A percentile compares a stretch with the other conserved stretches of the same genome.
These are phyloP conservation scores for Thymelicus lineola DNA, from an alignment of 2,888 invertebrate species.

Conservation along the genomic window DNA sequence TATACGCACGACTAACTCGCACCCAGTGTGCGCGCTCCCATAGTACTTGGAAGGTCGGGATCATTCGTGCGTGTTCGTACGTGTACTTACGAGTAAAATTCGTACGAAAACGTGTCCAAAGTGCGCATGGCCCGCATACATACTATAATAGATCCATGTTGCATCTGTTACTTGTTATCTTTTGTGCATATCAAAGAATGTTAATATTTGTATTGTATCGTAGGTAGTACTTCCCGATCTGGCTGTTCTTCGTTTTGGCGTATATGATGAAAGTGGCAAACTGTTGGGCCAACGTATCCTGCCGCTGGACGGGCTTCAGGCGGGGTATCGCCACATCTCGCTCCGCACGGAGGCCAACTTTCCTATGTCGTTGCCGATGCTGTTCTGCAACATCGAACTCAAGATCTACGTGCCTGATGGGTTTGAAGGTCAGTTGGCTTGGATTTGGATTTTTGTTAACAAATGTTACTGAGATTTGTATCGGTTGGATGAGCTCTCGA, in stretches of 20 bases:
- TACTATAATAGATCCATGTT: too few species aligned
- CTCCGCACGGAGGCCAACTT: slow-evolving; percentile 99
- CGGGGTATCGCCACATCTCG: slow-evolving; percentile 99
- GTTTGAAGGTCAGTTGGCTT: slow-evolving; percentile 89
- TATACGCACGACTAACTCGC: too few species aligned
- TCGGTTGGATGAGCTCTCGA: too few species aligned
- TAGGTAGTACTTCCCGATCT: slow-evolving; percentile 98
- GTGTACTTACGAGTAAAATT: too few species aligned
- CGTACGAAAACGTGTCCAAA: too few species aligned
- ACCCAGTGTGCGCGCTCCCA: too few species aligned
- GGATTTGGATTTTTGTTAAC: not conserved
- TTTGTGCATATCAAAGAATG: too few species aligned
- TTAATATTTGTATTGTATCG: not conserved
- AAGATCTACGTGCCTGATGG: slow-evolving; percentile 99
- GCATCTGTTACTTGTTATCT: too few species aligned
- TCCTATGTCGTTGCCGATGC: slow-evolving; percentile 99
- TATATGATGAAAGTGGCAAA: slow-evolving; percentile 99
- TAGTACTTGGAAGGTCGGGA: too few species aligned
- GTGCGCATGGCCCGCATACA: too few species aligned
- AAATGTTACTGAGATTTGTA: too few species aligned
- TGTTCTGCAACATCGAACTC: slow-evolving; percentile 99
- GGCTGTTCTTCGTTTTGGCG: slow-evolving; percentile 98
- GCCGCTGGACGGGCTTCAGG: slow-evolving; percentile 98
- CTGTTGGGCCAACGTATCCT: slow-evolving; percentile 98
- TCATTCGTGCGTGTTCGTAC: too few species aligned